phyloP scores from a whole-genome alignment of 2,797 vertebrate genomes.

The Pogonophryne albipinna region DNA sequence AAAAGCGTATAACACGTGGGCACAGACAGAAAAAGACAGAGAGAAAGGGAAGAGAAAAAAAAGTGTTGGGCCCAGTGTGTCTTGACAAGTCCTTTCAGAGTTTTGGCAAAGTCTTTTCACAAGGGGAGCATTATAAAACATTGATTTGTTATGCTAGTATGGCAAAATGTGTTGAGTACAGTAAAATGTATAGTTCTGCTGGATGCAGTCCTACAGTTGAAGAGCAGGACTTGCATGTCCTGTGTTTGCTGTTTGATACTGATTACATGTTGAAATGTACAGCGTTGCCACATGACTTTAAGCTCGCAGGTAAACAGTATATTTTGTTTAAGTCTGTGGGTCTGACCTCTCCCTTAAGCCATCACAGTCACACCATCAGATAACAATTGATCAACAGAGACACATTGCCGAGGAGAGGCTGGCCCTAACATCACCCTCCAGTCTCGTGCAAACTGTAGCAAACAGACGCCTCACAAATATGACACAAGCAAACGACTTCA shows the following conservation, averaged over 20 bases:
- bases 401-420: constrained; percentile 17
- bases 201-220: neutral
- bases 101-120: constrained; percentile 49
- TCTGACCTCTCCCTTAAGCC: constrained; percentile 47
- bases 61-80: constrained; percentile 51
- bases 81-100: constrained; percentile 60
- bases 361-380: constrained; percentile 64
- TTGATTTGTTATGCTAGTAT: constrained; percentile 57
- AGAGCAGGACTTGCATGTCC: neutral
- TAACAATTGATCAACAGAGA: constrained; percentile 58
- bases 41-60: constrained; percentile 36
- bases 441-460: constrained; percentile 12
- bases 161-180: constrained; percentile 34
- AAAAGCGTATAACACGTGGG: constrained; percentile 66
- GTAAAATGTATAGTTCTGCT: constrained; percentile 26
- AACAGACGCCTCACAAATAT: constrained; percentile 4
- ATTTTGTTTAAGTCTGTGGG: constrained; percentile 43
- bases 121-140: constrained; percentile 39
- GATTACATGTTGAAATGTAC: constrained; percentile 34
- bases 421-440: constrained; percentile 10
- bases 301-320: constrained; percentile 60
- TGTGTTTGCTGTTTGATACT: constrained; percentile 5
- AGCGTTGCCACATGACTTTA: constrained; percentile 37
- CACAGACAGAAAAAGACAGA: constrained; percentile 47
- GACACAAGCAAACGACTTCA: neutral